Evolutionary conservation across 92 coral and sea anemone genomes (phyloP).

Genomic region (Epizoanthus fatuus): DNA sequence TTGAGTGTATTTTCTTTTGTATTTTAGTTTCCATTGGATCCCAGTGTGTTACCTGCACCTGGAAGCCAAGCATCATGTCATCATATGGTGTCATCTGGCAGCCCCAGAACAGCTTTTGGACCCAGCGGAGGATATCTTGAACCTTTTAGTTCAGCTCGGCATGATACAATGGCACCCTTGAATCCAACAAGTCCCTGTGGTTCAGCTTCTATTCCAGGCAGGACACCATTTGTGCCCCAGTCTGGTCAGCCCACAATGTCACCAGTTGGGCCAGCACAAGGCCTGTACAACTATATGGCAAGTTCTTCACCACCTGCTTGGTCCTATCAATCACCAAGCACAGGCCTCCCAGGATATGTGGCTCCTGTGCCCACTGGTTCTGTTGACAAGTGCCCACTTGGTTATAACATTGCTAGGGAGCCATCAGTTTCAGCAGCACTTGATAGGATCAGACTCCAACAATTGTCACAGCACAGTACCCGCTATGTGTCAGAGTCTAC

Average conservation of each 20-base stretch:
- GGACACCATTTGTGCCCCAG: neutral
- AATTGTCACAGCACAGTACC: neutral
- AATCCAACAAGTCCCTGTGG: neutral
- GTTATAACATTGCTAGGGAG: conserved; percentile 21
- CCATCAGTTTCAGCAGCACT: conserved; percentile 37
- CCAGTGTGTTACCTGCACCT: neutral
- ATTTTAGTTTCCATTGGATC: neutral
- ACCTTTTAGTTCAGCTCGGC: neutral
- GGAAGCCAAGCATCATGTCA: neutral
- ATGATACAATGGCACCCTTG: neutral
- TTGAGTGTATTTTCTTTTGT: neutral
- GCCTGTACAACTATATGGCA: neutral
- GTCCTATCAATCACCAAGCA: neutral
- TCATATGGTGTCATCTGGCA: neutral
- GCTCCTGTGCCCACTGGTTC: neutral
- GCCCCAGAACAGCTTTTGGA: neutral
- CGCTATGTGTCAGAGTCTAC: no score
- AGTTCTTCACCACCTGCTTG: conserved; percentile 4
- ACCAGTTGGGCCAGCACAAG: neutral
- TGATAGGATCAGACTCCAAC: conserved; percentile 5
- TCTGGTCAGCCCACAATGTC: neutral
- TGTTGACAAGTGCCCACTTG: neutral
- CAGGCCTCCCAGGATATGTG: neutral
- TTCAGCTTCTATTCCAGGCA: neutral
- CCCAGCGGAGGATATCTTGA: neutral